These are phyloP conservation scores for Nothocercus nigrocapillus DNA, from an alignment of 2,113 vertebrate species.

Conservation along the genomic window DNA sequence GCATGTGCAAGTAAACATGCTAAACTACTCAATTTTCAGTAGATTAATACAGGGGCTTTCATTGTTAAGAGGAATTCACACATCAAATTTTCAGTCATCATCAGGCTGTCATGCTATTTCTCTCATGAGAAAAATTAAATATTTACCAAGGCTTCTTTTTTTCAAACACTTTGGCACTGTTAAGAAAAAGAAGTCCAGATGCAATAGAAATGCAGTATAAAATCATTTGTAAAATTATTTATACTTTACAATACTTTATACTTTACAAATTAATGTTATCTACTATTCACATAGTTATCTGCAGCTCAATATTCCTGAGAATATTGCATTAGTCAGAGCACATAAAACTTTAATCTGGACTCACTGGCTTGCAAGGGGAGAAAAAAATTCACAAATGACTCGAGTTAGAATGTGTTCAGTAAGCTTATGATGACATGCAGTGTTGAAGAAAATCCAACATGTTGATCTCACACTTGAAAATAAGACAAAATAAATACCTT, in stretches of 20 bases:
- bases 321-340: rapidly evolving
- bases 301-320: neutral
- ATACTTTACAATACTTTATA: neutral
- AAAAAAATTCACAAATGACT: neutral
- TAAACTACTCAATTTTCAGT: neutral
- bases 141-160: neutral
- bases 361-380: neutral
- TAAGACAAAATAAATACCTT: neutral
- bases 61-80: neutral
- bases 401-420: neutral
- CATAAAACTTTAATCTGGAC: neutral
- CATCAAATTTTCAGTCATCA: neutral
- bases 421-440: neutral
- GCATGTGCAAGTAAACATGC: neutral
- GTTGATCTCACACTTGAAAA: neutral
- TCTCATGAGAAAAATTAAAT: neutral
- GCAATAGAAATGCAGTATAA: neutral
- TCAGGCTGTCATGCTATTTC: neutral
- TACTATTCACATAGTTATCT: neutral
- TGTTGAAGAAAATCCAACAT: neutral
- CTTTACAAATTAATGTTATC: neutral
- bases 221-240: neutral
- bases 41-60: neutral
- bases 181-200: neutral
- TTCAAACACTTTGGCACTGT: neutral